phyloP scores from a whole-genome alignment of 2,113 vertebrate genomes.

The Meriones unguiculatus region DNA sequence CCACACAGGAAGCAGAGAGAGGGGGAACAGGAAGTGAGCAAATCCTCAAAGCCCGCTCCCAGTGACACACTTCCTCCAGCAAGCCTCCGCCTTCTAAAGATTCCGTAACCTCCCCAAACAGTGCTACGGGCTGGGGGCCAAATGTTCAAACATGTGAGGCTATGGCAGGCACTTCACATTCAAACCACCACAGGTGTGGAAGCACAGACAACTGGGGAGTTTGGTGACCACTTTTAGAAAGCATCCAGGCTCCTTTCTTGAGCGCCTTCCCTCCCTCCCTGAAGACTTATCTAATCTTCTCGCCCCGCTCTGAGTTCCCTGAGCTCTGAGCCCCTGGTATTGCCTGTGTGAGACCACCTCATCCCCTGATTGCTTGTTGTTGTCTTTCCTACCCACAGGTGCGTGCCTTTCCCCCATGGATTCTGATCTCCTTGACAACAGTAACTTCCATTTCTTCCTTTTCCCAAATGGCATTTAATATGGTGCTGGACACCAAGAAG shows the following conservation, averaged over 20 bases:
- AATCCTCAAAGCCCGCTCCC: not conserved
- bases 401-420: not conserved
- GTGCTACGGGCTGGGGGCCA: not conserved
- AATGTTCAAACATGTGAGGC: not conserved
- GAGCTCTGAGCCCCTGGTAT: not conserved
- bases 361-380: not conserved
- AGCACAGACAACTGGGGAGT: no score
- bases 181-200: no score
- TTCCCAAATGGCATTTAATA: not conserved
- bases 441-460: conserved; percentile 21
- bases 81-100: not conserved
- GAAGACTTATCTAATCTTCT: not conserved
- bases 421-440: conserved; percentile 59
- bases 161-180: not conserved
- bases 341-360: not conserved
- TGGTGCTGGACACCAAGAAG: conserved; percentile 22
- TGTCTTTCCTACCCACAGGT: not conserved
- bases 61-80: not conserved
- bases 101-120: not conserved
- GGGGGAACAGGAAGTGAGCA: not conserved
- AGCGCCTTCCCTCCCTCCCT: not conserved
- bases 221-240: not conserved
- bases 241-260: not conserved
- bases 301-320: not conserved
- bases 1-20: not conserved